phyloP scores from a whole-genome alignment of 2,797 vertebrate genomes.

The Pangasius mekongensis region DNA sequence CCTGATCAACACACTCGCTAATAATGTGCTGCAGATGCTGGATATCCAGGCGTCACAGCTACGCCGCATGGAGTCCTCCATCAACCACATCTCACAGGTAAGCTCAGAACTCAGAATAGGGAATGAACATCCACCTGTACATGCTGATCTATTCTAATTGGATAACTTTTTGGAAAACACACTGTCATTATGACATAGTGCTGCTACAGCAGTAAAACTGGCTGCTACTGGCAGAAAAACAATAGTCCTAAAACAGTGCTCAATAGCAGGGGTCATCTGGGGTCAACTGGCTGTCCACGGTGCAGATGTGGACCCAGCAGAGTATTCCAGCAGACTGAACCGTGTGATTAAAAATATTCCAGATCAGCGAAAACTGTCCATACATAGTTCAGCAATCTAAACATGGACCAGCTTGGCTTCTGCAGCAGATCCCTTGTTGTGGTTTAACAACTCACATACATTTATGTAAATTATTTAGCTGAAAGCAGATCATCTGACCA shows the following conservation, averaged over 20 bases:
- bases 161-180: not conserved
- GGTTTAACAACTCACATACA: not conserved
- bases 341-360: not conserved
- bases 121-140: not conserved
- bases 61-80: constrained; percentile 91
- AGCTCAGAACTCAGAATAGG: constrained; percentile 4
- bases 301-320: not conserved
- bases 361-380: not conserved
- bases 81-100: constrained; percentile 96
- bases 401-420: not conserved
- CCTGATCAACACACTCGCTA: constrained; percentile 95
- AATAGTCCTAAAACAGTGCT: not conserved
- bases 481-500: too few relatives aligned
- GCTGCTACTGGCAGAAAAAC: not conserved
- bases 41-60: constrained; percentile 95
- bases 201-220: not conserved
- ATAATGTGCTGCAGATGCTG: constrained; percentile 95
- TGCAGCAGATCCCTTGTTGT: not conserved
- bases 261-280: not conserved
- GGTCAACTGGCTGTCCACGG: not conserved
- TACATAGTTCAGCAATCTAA: not conserved
- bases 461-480: not conserved
- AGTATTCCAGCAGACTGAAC: not conserved
- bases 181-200: not conserved
- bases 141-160: not conserved